A percentile compares a stretch with the other conserved stretches of the same genome.
These are phyloP conservation scores for Botrylloides violaceus DNA, from an alignment of 23 tunicate species.

Conservation along the genomic window DNA sequence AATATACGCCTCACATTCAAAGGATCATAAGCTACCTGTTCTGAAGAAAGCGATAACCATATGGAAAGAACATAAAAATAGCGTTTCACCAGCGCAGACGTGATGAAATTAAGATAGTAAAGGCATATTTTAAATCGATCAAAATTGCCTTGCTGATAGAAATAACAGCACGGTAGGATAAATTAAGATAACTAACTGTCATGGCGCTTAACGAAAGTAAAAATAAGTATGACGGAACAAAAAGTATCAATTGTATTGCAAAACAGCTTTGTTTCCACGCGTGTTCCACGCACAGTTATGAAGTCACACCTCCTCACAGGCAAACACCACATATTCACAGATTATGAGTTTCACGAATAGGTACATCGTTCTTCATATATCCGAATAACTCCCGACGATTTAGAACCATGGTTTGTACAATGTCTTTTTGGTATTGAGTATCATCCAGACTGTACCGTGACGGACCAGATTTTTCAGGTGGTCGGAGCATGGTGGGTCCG, in stretches of 20 bases:
- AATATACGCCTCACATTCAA: too few species aligned
- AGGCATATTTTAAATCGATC: too few species aligned
- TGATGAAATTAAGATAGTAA: too few species aligned
- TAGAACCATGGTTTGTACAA: conserved; percentile 53
- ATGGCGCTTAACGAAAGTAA: background rate
- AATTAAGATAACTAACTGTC: background rate
- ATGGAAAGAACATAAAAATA: too few species aligned
- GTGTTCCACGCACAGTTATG: background rate
- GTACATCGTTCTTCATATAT: background rate
- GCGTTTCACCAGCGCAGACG: too few species aligned
- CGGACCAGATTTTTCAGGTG: conserved; percentile 43
- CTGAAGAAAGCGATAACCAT: too few species aligned
- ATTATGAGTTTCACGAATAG: conserved; percentile 7
- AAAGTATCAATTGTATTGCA: too few species aligned
- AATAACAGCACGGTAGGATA: too few species aligned
- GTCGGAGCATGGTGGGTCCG: conserved; percentile 77
- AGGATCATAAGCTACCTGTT: too few species aligned
- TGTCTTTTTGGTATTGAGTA: conserved; percentile 54
- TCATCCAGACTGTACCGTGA: conserved; percentile 36
- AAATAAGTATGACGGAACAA: background rate
- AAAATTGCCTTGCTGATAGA: too few species aligned
- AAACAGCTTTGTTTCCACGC: background rate
- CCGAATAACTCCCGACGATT: conserved; percentile 44
- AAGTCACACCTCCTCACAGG: background rate
- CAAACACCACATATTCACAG: background rate